Evolutionary conservation across 2,113 vertebrate genomes (phyloP), one percentile per base, ranked within the genome.

Genomic region (Chloropsis hardwickii): DNA sequence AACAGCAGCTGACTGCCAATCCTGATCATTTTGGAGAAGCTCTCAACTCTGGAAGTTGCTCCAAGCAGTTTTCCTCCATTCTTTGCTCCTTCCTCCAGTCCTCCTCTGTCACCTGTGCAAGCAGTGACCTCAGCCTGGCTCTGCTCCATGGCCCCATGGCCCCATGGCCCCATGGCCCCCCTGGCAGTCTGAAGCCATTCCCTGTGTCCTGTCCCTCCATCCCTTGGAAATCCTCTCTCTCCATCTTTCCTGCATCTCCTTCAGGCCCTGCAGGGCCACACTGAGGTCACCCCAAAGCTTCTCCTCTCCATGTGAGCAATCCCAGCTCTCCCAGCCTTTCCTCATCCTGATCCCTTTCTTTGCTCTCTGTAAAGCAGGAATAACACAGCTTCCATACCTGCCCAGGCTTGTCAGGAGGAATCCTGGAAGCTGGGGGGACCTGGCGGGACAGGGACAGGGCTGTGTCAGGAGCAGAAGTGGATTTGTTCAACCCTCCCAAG

Each of bases 121-220:
- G 57, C 57, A 12, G 57, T 8, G 57, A 18, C 57, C 57, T 58
- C 35, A 58, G 57, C n/a, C 23, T 37, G 57, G 35, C 57, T 25
- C 23, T 60, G 57, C 23, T 25, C n/a, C 57, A 2, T 44, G 44
- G 44, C 44, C 44, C 44, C 44, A 45, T 6, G 24, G 57, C 44
- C 44, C 44, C 44, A 45, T 6, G 24, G 57, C 44, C 44, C 44
- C 44, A 45, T 6, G 24, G 57, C 24, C 24, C 35, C 35, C 37
- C 23, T 29, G 56, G 0, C 56, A 20, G 2, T 31, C 0, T 3
- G 51, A 5, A 58, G 20, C 71, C 40, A 5, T 70, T 54, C 65
- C 33, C 33, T 5, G 5, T 27, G 37, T 58, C 22, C 54, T 77
- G 70, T 2, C 15, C 0, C 53, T 85, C 35, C 31, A 35, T 5